Evolutionary conservation across 1,140 invertebrate species (phyloP), one percentile per base, ranked within the genome.

Genomic region (Drosophila repleta): DNA sequence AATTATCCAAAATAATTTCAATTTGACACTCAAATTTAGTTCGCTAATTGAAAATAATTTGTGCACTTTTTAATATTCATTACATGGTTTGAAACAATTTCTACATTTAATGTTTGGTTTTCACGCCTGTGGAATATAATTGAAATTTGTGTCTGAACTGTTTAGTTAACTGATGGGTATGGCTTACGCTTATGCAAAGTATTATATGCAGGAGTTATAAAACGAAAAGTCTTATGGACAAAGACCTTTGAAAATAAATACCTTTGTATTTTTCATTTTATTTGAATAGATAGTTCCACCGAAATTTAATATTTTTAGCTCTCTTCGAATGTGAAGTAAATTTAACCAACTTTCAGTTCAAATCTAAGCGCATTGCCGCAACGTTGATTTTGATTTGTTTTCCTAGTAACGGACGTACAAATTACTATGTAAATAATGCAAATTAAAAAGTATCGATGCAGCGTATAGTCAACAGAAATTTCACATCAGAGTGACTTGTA

Each of bases 1-100:
- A 63, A 79, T 72, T 79, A 62, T 37, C 41, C 46, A 24, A 45
- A 72, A 65, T 76, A 55, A 79, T 84, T 76, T 65, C 52, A 64
- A 76, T 73, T 84, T 68, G 7, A 7, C 56, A 10, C 39, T 10
- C 39, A 46, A 43, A 39, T 2, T 1, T 6, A 5, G 32, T 15
- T 52, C 35, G 60, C 43, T 60, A 37, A 52, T 18, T 8, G 7
- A 52, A 17, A 35, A 48, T 10, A 41, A 45, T 29, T 45, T 32
- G 10, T 3, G n/a, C 5, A 0, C 10, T 26, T 45, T 57, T n/a
- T 21, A 41, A 41, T 41, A 26, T 4, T 11, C 15, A 4, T 21
- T 39, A 11, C 32, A 35, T 11, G 4, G 15, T 4, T 20, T 35
- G 2, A 35, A 35, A 10, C 4, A 5, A 18, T 10, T 37, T 53